Evolutionary conservation across 2,888 invertebrate genomes (phyloP).

Genomic region (Atherix ibis): DNA sequence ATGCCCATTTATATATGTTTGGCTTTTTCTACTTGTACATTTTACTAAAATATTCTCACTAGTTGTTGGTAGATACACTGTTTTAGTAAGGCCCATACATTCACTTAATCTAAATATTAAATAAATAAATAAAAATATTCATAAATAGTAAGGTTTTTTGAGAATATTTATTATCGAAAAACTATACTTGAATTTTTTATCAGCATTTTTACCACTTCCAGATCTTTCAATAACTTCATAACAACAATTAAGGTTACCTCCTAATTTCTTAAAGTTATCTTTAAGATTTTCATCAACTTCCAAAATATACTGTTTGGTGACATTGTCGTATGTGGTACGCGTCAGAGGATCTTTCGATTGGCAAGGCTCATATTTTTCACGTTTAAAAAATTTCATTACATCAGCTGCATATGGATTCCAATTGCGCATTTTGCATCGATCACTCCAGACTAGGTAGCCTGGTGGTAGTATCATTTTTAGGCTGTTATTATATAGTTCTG

Average conservation of each 20-base stretch:
- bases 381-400: constrained; percentile 36
- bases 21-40: constrained; percentile 29
- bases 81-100: neutral
- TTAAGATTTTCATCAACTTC: constrained; percentile 19
- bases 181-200: too few relatives aligned
- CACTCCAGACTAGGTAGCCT: constrained; percentile 36
- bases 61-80: constrained; percentile 18
- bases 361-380: constrained; percentile 39
- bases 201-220: constrained; percentile 18
- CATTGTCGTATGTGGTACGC: constrained; percentile 18
- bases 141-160: neutral
- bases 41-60: constrained; percentile 37
- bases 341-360: constrained; percentile 26
- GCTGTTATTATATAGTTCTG: constrained; percentile 5
- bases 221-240: constrained; percentile 22
- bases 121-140: neutral
- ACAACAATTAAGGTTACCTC: constrained; percentile 20
- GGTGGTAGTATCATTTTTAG: constrained; percentile 14
- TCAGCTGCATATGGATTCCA: constrained; percentile 41
- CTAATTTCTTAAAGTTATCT: constrained; percentile 16
- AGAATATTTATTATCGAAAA: neutral
- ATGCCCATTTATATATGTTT: constrained; percentile 35
- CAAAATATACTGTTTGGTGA: constrained; percentile 19
- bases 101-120: neutral
- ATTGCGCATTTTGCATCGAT: constrained; percentile 46